Evolutionary conservation across 2,797 vertebrate species (phyloP).

Genomic region (Brachyalestes nurse): DNA sequence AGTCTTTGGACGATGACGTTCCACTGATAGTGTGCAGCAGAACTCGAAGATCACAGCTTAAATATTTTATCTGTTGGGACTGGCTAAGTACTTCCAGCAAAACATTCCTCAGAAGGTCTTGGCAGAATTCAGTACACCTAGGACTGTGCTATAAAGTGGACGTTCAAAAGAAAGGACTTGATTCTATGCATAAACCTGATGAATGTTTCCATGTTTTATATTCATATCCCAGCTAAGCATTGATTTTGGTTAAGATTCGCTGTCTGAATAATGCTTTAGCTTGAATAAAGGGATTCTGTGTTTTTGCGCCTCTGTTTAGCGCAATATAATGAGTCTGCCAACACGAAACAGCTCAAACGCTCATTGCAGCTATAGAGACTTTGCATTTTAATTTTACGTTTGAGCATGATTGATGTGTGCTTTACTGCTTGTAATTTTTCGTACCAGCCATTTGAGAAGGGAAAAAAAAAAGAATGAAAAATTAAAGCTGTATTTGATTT

Average conservation of each 20-base stretch:
- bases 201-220: background rate
- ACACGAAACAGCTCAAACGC: background rate
- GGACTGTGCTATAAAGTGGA: background rate
- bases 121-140: background rate
- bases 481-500: constrained; percentile 20
- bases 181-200: background rate
- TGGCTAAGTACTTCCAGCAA: constrained; percentile 36
- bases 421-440: constrained; percentile 11
- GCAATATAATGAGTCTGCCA: background rate
- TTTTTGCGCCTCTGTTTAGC: background rate
- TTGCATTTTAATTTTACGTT: constrained; percentile 17
- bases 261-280: background rate
- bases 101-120: constrained; percentile 9
- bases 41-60: constrained; percentile 60
- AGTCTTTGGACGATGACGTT: constrained; percentile 46
- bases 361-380: background rate
- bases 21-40: constrained; percentile 50
- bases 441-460: background rate
- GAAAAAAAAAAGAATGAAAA: background rate
- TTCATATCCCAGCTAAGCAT: background rate
- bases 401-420: constrained; percentile 10
- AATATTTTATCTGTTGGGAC: constrained; percentile 68
- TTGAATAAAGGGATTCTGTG: background rate
- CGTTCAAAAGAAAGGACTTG: background rate
- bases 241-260: constrained; percentile 1